A percentile compares a stretch with the other conserved stretches of the same genome.
These are phyloP conservation scores for Zingel zingel DNA, from an alignment of 2,113 vertebrate species.

Conservation along the genomic window DNA sequence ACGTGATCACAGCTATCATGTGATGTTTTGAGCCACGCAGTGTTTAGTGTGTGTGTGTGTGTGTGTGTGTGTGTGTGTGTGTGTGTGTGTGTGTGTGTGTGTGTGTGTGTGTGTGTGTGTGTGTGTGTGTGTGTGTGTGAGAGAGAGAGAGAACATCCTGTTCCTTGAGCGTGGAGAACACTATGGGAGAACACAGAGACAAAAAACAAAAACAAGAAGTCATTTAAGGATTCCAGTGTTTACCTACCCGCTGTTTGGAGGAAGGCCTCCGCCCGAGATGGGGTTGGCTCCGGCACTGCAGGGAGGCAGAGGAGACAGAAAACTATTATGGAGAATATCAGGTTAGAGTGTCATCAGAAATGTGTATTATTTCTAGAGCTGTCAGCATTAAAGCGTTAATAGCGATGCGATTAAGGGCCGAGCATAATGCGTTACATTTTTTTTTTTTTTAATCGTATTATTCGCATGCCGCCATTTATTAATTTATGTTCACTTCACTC, in stretches of 20 bases:
- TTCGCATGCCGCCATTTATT: too few relatives aligned
- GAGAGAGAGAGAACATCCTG: neutral
- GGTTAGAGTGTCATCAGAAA: neutral
- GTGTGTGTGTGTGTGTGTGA: slow-evolving; percentile 1
- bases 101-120: neutral
- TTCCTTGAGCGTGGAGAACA: slow-evolving; percentile 15
- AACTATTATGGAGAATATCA: neutral
- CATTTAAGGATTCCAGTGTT: slow-evolving; percentile 5
- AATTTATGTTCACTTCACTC: too few relatives aligned
- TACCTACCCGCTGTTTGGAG: slow-evolving; percentile 51
- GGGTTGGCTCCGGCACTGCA: slow-evolving; percentile 45
- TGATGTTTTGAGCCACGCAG: slow-evolving; percentile 31
- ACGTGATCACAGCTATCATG: neutral
- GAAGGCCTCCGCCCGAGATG: slow-evolving; percentile 29
- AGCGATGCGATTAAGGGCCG: too few relatives aligned
- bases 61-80: slow-evolving; percentile 6
- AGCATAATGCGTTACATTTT: too few relatives aligned
- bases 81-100: slow-evolving; percentile 10
- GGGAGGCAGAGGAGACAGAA: neutral
- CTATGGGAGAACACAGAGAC: neutral
- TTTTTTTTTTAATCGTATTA: too few relatives aligned
- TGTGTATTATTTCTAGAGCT: too few relatives aligned
- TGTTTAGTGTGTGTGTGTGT: neutral
- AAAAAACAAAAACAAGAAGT: slow-evolving; percentile 18
- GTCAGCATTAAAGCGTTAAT: too few relatives aligned